Evolutionary conservation across 2,113 vertebrate species (phyloP), one percentile per base, ranked within the genome.

Genomic region (Passer montanus): DNA sequence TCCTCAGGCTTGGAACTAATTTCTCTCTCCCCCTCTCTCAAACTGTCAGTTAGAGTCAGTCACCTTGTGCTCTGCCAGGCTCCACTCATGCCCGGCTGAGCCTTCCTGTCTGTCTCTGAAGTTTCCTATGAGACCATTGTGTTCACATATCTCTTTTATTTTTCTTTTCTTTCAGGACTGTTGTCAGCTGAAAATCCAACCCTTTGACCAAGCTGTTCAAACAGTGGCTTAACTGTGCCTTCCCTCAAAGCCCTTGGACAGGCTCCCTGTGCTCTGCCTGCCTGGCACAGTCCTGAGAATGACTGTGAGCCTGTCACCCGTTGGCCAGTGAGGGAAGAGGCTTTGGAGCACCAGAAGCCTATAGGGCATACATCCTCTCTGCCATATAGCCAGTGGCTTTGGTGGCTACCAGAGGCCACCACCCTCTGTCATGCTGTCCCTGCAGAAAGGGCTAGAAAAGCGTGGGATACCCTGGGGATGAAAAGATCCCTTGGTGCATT

Each of bases 151-250:
- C 70, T 90, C 92, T 94, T 95, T 94, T 96, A 93, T 95, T 97
- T 96, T 96, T 94, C 90, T 93, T 96, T 92, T 94, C 92, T 89
- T 84, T 96, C 85, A 80, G 94, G 63, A 76, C 90, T 93, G 62
- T 95, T 94, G 97, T 97, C 96, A 96, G 95, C 84, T 97, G 91
- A 95, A 97, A 97, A 96, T 96, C 93, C 96, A 96, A 77, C 93
- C 93, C 85, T 93, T 95, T 97, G 90, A 97, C 94, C 94, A 97
- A 95, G 84, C 95, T 97, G 91, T 97, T 85, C 95, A 97, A 97
- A 97, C 94, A 97, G 82, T 53, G 97, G 96, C 96, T 97, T 97
- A 97, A 95, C 95, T 97, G 96, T 97, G 89, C 97, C 89, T 96
- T 94, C 80, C 82, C 93, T 74, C 73, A 96, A 97, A 97, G 96